These are phyloP conservation scores for Myocastor coypus DNA, from an alignment of 2,113 vertebrate species.

Conservation along the genomic window DNA sequence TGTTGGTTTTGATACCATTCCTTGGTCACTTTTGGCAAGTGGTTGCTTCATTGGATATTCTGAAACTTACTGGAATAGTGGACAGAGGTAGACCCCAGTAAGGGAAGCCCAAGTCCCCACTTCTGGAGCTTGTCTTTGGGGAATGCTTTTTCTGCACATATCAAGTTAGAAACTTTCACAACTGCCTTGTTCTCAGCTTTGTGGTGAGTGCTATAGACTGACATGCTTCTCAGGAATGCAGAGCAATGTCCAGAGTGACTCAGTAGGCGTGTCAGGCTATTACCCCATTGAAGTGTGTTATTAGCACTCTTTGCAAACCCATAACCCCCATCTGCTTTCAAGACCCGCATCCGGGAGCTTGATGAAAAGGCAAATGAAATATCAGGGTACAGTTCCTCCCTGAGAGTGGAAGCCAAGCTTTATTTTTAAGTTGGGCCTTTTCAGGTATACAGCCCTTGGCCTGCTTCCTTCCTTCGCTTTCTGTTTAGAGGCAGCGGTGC, in stretches of 20 bases:
- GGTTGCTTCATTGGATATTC: conserved; percentile 48
- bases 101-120: neutral
- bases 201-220: conserved; percentile 39
- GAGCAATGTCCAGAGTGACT: conserved; percentile 49
- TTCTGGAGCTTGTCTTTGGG: neutral
- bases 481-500: neutral
- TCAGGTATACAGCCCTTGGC: conserved; percentile 42
- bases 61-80: conserved; percentile 9
- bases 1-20: neutral
- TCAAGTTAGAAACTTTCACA: conserved; percentile 53
- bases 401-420: neutral
- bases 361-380: conserved; percentile 66
- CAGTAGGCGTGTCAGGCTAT: neutral
- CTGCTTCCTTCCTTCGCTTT: neutral
- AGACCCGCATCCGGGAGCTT: neutral
- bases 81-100: neutral
- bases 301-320: neutral
- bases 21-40: conserved; percentile 25
- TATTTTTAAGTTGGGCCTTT: conserved; percentile 21
- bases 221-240: conserved; percentile 37
- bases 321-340: conserved; percentile 55
- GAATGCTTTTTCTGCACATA: conserved; percentile 53
- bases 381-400: neutral
- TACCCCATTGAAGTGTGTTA: neutral
- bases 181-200: conserved; percentile 18